A percentile compares a stretch with the other conserved stretches of the same genome.
Evolutionary conservation across 2,888 invertebrate species (phyloP).

Genomic region (Lydus trimaculatus): DNA sequence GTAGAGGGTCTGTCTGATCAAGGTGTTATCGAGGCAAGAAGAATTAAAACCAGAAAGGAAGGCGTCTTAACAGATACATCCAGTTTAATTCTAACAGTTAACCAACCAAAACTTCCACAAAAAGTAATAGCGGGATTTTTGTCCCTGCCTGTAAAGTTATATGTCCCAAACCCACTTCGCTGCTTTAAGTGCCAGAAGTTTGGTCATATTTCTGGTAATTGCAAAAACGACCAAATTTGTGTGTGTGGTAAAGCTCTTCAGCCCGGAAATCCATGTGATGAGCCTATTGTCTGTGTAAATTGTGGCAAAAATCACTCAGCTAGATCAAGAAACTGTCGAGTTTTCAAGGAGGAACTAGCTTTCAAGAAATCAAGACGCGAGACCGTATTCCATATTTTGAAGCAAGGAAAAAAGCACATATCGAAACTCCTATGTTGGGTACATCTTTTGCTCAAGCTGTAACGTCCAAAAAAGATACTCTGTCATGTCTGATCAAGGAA

Average conservation of each 20-base stretch:
- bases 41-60: background rate
- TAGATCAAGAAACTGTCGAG: slow-evolving; percentile 18
- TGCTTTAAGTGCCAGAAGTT: slow-evolving; percentile 33
- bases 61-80: background rate
- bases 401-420: background rate
- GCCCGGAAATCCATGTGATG: slow-evolving; percentile 8
- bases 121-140: background rate
- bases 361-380: slow-evolving; percentile 20
- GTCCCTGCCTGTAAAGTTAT: background rate
- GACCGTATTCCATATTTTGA: slow-evolving; percentile 14
- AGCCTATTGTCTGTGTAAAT: slow-evolving; percentile 17
- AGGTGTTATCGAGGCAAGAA: background rate
- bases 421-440: too few relatives aligned
- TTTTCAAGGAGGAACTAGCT: slow-evolving; percentile 21
- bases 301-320: slow-evolving; percentile 21
- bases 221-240: slow-evolving; percentile 17
- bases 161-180: slow-evolving; percentile 9
- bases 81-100: background rate
- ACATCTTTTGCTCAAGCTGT: too few relatives aligned
- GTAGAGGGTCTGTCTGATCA: background rate
- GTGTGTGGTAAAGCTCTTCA: slow-evolving; percentile 26
- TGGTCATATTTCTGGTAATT: slow-evolving; percentile 21
- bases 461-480: too few relatives aligned
- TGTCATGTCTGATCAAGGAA: too few relatives aligned
- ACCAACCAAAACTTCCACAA: background rate